Conservation (phyloP, 2,888 invertebrate genomes). For the Zeuzera pyrina region DNA sequence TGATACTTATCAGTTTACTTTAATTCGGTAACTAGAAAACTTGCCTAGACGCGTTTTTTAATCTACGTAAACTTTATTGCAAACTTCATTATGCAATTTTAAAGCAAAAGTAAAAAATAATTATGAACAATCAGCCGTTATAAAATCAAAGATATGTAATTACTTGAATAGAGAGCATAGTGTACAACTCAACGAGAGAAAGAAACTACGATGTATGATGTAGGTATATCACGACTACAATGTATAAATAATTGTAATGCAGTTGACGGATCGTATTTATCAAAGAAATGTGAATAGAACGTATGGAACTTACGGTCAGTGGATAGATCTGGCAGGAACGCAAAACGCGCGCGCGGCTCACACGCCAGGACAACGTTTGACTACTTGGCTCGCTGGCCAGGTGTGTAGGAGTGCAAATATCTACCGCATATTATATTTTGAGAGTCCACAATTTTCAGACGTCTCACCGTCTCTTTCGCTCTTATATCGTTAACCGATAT, state of each 20-base stretch:
- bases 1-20: too few relatives aligned
- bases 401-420: constrained; percentile 44
- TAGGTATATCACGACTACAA: too few relatives aligned
- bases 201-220: too few relatives aligned
- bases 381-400: constrained; percentile 47
- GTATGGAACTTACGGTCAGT: constrained; percentile 37
- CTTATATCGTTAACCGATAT: constrained; percentile 20
- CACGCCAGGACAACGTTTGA: constrained; percentile 40
- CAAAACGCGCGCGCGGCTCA: constrained; percentile 31
- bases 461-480: constrained; percentile 30
- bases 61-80: too few relatives aligned
- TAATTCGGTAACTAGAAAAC: too few relatives aligned
- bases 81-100: too few relatives aligned
- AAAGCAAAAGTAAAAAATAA: too few relatives aligned
- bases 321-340: constrained; percentile 22
- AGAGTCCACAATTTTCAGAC: constrained; percentile 46
- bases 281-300: background rate
- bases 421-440: constrained; percentile 56
- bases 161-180: too few relatives aligned
- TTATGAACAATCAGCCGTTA: too few relatives aligned
- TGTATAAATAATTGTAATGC: background rate
- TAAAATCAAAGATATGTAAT: too few relatives aligned
- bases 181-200: too few relatives aligned
- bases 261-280: background rate
- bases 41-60: too few relatives aligned